phyloP scores from a whole-genome alignment of 92 coral and sea anemone species.

The Actinostola sp. region DNA sequence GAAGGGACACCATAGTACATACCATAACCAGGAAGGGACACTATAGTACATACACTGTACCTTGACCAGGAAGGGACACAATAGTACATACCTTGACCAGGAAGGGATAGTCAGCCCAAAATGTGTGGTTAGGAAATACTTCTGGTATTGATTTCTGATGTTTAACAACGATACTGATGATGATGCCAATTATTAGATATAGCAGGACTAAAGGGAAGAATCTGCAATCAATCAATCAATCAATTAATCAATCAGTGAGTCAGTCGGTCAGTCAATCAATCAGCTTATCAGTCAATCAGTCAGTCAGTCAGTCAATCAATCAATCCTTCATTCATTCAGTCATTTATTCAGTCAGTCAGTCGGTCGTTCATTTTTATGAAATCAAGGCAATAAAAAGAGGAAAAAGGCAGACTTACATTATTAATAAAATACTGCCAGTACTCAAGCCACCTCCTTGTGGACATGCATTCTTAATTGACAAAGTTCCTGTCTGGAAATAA shows the following conservation, averaged over 20 bases:
- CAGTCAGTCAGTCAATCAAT: no score
- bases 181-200: constrained; percentile 46
- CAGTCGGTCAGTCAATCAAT: no score
- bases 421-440: constrained; percentile 19
- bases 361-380: no score
- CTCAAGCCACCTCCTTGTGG: background rate
- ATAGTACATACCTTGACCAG: constrained; percentile 16
- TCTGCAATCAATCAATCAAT: constrained; percentile 15
- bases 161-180: constrained; percentile 40
- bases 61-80: constrained; percentile 4
- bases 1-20: no score
- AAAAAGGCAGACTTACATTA: constrained; percentile 33
- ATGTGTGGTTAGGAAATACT: constrained; percentile 50
- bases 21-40: no score
- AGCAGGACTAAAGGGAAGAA: constrained; percentile 47
- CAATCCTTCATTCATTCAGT: no score
- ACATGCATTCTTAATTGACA: constrained; percentile 7
- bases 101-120: constrained; percentile 60
- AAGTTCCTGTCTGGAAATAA: background rate
- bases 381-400: no score
- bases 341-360: no score
- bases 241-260: no score
- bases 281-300: no score
- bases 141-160: constrained; percentile 45
- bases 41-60: no score